phyloP scores from a whole-genome alignment of 2,113 vertebrate species.

The Mormyrus lacerda region DNA sequence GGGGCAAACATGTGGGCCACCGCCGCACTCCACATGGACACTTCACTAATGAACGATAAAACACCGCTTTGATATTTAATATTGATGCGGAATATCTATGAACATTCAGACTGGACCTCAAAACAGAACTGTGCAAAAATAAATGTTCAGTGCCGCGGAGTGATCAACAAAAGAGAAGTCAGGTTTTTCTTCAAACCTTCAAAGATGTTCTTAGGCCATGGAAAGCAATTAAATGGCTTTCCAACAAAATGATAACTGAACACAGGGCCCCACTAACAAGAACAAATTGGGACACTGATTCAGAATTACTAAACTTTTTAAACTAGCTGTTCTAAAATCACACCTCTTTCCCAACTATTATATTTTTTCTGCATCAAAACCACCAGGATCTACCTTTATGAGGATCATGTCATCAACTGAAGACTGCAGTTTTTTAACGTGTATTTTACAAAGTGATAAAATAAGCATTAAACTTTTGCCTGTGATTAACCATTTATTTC shows the following conservation, averaged over 20 bases:
- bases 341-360: background rate
- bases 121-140: background rate
- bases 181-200: background rate
- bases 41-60: background rate
- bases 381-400: background rate
- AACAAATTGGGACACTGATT: background rate
- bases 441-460: background rate
- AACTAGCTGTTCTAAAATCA: background rate
- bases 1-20: background rate
- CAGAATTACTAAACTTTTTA: background rate
- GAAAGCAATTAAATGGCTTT: background rate
- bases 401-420: background rate
- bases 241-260: background rate
- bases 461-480: background rate
- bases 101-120: background rate
- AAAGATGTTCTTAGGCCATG: background rate
- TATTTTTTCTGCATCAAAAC: background rate
- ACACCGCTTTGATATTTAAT: background rate
- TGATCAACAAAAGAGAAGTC: background rate
- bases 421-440: background rate
- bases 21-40: background rate
- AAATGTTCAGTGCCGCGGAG: background rate
- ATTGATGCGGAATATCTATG: background rate
- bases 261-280: background rate
- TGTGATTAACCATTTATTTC: no score